Evolutionary conservation across 2,797 vertebrate genomes (phyloP).

Genomic region (Luscinia luscinia): DNA sequence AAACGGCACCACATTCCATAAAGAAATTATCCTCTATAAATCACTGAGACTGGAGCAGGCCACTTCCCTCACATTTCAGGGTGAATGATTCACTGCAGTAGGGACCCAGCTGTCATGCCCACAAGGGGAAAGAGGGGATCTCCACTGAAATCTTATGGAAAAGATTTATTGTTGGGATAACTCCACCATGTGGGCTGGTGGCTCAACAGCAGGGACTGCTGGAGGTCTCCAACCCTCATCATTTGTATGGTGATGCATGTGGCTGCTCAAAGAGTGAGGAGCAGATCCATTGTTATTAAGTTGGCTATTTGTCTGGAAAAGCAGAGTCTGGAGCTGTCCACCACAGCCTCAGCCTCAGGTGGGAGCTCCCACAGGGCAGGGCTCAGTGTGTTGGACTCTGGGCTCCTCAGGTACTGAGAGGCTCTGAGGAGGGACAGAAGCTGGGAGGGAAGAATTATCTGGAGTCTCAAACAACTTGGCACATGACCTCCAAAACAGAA

Average conservation of each 20-base stretch:
- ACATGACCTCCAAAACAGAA: background rate
- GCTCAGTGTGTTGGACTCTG: too few relatives aligned
- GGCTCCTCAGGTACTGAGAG: background rate
- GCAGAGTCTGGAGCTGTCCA: background rate
- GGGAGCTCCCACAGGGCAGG: background rate
- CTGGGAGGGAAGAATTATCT: background rate
- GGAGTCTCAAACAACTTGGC: background rate
- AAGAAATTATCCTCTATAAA: slow-evolving; percentile 1
- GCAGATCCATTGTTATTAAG: background rate
- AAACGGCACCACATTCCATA: background rate
- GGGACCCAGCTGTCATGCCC: rapidly evolving
- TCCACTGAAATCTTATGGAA: background rate
- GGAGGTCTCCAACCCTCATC: background rate
- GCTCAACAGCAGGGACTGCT: background rate
- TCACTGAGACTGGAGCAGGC: background rate
- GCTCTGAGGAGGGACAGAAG: background rate
- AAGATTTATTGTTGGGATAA: background rate
- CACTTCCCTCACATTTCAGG: background rate
- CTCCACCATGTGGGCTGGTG: background rate
- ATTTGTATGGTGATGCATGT: rapidly evolving
- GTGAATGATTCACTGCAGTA: background rate
- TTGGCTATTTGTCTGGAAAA: background rate
- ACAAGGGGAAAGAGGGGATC: background rate
- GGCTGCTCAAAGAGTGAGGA: background rate
- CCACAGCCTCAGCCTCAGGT: rapidly evolving